Conservation (phyloP, 2,888 invertebrate species). For the Conchocele bisecta region DNA sequence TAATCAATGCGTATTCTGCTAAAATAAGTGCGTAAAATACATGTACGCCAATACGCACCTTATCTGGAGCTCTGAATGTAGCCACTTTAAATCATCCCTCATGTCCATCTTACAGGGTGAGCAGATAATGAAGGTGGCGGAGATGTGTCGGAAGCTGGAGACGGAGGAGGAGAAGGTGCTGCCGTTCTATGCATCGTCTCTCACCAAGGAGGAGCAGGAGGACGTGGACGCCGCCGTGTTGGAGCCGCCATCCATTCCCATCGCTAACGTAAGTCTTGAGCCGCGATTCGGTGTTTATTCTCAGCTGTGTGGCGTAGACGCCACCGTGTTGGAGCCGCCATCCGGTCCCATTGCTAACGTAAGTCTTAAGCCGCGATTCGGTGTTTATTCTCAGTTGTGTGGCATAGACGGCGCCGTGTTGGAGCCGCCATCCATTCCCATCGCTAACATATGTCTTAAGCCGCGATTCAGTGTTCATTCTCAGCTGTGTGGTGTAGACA, state of each 20-base stretch:
- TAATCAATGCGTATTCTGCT: too few relatives aligned
- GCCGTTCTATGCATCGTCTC: constrained; percentile 82
- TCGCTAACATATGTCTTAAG: constrained; percentile 75
- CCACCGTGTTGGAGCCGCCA: constrained; percentile 77
- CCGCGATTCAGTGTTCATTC: too few relatives aligned
- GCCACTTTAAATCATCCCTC: background rate
- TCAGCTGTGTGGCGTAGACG: too few relatives aligned
- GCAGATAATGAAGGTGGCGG: constrained; percentile 79
- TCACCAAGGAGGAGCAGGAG: constrained; percentile 81
- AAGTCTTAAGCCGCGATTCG: constrained; percentile 18
- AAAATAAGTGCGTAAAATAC: too few relatives aligned
- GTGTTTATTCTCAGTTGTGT: too few relatives aligned
- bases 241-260: constrained; percentile 78
- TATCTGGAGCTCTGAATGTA: too few relatives aligned
- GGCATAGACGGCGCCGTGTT: constrained; percentile 75
- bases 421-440: constrained; percentile 78
- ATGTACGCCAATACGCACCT: too few relatives aligned
- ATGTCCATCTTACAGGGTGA: constrained; percentile 71
- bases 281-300: too few relatives aligned
- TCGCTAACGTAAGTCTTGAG: constrained; percentile 76
- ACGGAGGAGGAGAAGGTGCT: constrained; percentile 83
- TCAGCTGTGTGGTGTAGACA: too few relatives aligned
- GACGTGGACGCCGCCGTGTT: constrained; percentile 78
- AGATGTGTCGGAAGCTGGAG: constrained; percentile 82
- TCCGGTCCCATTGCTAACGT: constrained; percentile 79